Percentiles rank a stretch among this genome's conserved stretches.
phyloP scores from a whole-genome alignment of 2,888 invertebrate species.

The Autographa pulchrina region DNA sequence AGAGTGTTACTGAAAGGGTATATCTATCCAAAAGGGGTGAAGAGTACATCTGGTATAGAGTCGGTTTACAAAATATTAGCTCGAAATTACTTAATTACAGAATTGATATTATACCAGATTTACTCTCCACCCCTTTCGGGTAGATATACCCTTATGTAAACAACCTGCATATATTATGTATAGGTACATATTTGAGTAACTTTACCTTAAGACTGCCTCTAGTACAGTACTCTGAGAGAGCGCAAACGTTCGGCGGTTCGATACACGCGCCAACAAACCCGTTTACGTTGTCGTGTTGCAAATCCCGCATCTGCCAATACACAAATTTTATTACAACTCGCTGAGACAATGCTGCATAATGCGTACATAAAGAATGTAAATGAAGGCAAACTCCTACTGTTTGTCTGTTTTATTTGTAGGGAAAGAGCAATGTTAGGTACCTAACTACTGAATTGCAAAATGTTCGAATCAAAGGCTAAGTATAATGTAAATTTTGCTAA shows the following conservation, averaged over 20 bases:
- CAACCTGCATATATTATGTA: too few species aligned
- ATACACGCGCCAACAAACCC: slow-evolving; percentile 97
- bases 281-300: slow-evolving; percentile 97
- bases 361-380: slow-evolving; percentile 31
- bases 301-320: slow-evolving; percentile 93
- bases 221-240: slow-evolving; percentile 96
- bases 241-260: slow-evolving; percentile 96
- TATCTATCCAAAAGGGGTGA: too few species aligned
- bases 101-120: too few species aligned
- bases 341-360: slow-evolving; percentile 32
- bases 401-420: slow-evolving; percentile 42
- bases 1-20: too few species aligned
- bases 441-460: not conserved
- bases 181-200: slow-evolving; percentile 25
- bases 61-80: too few species aligned
- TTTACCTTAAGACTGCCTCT: slow-evolving; percentile 96
- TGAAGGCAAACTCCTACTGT: slow-evolving; percentile 34
- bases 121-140: too few species aligned
- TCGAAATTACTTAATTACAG: too few species aligned
- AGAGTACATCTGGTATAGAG: too few species aligned
- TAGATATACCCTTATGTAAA: too few species aligned
- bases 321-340: slow-evolving; percentile 51
- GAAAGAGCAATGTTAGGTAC: slow-evolving; percentile 9
- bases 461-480: not conserved
- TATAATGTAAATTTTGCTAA: too few species aligned